A percentile compares a stretch with the other conserved stretches of the same genome.
Evolutionary conservation across 1,140 invertebrate species (phyloP).

Genomic region (Trichonephila clavata): DNA sequence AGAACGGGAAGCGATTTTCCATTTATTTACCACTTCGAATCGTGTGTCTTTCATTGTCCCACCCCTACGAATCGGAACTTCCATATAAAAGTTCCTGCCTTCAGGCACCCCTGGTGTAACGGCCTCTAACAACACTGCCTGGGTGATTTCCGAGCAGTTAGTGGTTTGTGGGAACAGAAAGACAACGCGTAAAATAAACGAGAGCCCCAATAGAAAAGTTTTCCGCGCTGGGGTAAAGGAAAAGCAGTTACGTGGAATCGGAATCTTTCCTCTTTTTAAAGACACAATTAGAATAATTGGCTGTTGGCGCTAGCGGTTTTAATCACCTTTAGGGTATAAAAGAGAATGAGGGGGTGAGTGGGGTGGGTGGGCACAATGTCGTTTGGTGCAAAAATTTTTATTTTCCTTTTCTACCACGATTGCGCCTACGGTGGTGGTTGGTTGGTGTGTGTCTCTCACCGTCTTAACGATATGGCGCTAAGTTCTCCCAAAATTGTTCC

Average conservation of each 20-base stretch:
- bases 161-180: conserved; percentile 51
- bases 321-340: conserved; percentile 75
- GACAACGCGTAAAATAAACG: conserved; percentile 74
- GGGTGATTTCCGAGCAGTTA: not conserved
- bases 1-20: conserved; percentile 11
- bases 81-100: conserved; percentile 54
- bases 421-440: conserved; percentile 21
- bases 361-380: conserved; percentile 52
- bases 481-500: conserved; percentile 67
- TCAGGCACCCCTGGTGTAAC: conserved; percentile 16
- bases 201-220: conserved; percentile 62
- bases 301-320: conserved; percentile 73
- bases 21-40: conserved; percentile 44
- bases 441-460: not conserved
- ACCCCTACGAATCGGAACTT: conserved; percentile 21
- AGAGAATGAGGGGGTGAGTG: conserved; percentile 7
- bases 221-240: conserved; percentile 17
- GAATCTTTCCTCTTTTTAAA: conserved; percentile 75
- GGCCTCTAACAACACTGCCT: conserved; percentile 34
- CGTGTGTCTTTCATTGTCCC: conserved; percentile 1
- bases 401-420: conserved; percentile 48
- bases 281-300: conserved; percentile 77
- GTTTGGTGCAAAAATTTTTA: conserved; percentile 68
- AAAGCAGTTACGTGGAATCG: conserved; percentile 62
- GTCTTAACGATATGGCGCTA: conserved; percentile 71